A percentile compares a stretch with the other conserved stretches of the same genome.
Evolutionary conservation across 2,888 invertebrate genomes (phyloP).

Genomic region (Caenorhabditis zanzibari): DNA sequence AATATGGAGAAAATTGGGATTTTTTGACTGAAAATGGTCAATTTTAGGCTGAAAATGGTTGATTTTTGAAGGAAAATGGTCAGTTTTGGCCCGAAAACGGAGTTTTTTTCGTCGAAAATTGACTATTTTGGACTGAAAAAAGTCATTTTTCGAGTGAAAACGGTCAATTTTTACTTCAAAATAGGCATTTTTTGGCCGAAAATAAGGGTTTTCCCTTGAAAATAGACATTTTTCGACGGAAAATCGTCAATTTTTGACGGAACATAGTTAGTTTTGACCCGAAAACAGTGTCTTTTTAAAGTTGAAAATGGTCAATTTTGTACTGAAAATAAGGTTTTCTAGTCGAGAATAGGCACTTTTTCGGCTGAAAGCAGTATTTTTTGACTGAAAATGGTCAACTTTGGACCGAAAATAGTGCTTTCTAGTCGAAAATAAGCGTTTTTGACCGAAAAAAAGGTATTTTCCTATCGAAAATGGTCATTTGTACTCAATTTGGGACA

Average conservation of each 20-base stretch:
- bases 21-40: neutral
- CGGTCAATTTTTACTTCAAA: too few species aligned
- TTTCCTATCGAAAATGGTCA: too few species aligned
- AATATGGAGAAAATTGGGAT: neutral
- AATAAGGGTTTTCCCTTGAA: neutral
- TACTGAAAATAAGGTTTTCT: neutral
- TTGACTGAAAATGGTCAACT: neutral
- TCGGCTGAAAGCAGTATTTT: neutral
- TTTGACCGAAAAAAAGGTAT: too few species aligned
- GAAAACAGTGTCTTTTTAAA: neutral
- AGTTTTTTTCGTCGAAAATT: neutral
- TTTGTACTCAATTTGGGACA: too few species aligned
- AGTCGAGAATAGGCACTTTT: neutral
- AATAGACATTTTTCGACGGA: neutral
- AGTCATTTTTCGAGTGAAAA: too few species aligned
- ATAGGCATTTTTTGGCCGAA: too few species aligned
- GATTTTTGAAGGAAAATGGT: neutral
- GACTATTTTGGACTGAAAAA: too few species aligned
- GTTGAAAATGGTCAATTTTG: neutral
- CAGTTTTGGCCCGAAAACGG: too few species aligned
- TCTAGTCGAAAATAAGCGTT: too few species aligned
- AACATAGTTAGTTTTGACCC: neutral
- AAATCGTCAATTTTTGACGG: neutral
- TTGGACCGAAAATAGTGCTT: neutral
- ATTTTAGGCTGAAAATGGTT: neutral